Evolutionary conservation across 2,797 vertebrate genomes (phyloP), one percentile per base, ranked within the genome.

Genomic region (Clarias laeviceps): DNA sequence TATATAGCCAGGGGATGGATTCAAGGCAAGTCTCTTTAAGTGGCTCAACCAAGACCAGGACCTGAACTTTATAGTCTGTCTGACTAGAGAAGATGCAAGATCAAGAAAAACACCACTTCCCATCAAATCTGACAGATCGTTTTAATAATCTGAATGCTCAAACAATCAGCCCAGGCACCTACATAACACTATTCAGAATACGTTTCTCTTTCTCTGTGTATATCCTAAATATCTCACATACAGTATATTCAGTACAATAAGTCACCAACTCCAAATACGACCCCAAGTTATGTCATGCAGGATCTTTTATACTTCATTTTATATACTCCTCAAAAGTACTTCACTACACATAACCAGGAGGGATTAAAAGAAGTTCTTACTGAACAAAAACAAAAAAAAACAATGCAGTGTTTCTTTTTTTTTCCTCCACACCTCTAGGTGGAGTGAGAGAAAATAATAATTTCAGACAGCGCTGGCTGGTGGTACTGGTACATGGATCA

Each of bases 401-500:
- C 85, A 81, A 78, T 73, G 82, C 70, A 88, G 65, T 83, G 84
- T 69, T 68, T 72, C 3, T 64, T 37, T 45, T 62, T 72, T 72
- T 77, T 85, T 78, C 27, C 59, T 78, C 83, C 54, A 69, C 83
- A 73, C 61, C 73, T 85, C 69, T 62, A 84, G 50, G 80, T 78
- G 83, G 62, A 32, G 79, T 76, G 74, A 83, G 82, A 82, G 82
- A 82, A 79, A 73, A 68, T 62, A n/a, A 66, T 79, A 85, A 74
- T 50, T 82, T 82, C 56, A 84, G 73, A 65, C 65, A 80, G 32
- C 80, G 40, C 40, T 37, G 87, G 84, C 83, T 73, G 84, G 50
- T 82, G 73, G 73, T 78, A 70, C 80, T 50, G 45, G 83, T 70
- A 72, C 59, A 88, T 86, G 83, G 32, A 76, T 89, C 64, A 88